Evolutionary conservation across 2,888 invertebrate genomes (phyloP).

Genomic region (Melinaea marsaeus): DNA sequence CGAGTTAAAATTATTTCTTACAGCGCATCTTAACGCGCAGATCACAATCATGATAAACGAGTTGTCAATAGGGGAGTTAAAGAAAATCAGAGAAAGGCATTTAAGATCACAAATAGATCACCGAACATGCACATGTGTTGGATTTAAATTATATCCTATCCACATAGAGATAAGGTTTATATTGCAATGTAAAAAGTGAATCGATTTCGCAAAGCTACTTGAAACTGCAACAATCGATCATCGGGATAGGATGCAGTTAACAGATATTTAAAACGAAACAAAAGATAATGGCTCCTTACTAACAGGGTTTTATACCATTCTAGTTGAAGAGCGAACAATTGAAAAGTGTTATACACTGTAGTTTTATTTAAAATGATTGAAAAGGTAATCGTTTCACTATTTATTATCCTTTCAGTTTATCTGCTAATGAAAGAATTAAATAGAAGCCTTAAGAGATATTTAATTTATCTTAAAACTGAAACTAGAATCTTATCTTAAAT

Average conservation of each 20-base stretch:
- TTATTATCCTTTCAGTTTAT: no score
- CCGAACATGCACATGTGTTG: constrained; percentile 43
- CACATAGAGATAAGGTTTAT: constrained; percentile 27
- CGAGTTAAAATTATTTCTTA: constrained; percentile 19
- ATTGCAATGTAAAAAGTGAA: constrained; percentile 37
- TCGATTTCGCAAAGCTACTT: constrained; percentile 53
- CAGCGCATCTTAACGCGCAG: constrained; percentile 18
- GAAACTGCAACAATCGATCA: constrained; percentile 57
- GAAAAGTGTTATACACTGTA: constrained; percentile 1
- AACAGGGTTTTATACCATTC: constrained; percentile 12
- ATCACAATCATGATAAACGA: constrained; percentile 37
- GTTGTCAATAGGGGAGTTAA: constrained; percentile 33
- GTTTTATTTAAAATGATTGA: neutral
- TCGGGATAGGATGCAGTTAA: constrained; percentile 34
- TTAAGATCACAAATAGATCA: constrained; percentile 45
- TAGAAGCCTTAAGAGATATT: no score
- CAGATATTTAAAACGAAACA: constrained; percentile 23
- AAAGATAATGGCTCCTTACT: constrained; percentile 14
- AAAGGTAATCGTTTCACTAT: no score
- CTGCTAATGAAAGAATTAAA: no score
- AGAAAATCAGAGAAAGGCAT: constrained; percentile 31
- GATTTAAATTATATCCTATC: constrained; percentile 30
- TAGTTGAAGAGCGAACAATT: constrained; percentile 9
- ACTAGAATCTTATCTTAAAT: no score
- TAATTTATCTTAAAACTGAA: no score